Percentiles rank a stretch among this genome's conserved stretches.
Conservation (phyloP, 2,113 vertebrate species). For the Fregata magnificens region DNA sequence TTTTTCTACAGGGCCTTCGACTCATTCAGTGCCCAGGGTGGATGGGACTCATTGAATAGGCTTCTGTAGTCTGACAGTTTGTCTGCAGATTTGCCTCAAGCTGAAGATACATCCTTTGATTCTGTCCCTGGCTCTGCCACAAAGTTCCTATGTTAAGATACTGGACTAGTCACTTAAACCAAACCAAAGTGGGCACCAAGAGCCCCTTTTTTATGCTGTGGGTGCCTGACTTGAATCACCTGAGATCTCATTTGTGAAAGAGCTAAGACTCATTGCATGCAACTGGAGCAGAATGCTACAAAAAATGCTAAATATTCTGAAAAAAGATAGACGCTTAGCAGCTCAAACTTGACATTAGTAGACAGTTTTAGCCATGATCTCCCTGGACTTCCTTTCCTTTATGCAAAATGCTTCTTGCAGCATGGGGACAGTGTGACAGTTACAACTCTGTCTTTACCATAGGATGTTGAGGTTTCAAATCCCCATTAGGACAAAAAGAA, state of each 20-base stretch:
- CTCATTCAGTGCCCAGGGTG: conserved; percentile 15
- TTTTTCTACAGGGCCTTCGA: conserved; percentile 31
- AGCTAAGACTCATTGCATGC: background rate
- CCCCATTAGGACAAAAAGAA: background rate
- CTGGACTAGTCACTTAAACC: background rate
- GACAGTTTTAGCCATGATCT: background rate
- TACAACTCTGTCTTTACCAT: background rate
- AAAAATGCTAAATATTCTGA: background rate
- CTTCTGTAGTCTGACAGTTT: conserved; percentile 21
- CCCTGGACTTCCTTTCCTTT: background rate
- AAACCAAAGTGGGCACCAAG: background rate
- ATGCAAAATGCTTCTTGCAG: background rate
- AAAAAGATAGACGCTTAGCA: background rate
- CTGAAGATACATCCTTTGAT: conserved; percentile 20
- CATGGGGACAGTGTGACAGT: background rate
- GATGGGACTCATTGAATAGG: conserved; percentile 34
- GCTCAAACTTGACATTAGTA: background rate
- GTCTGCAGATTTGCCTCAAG: conserved; percentile 16
- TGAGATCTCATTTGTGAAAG: background rate
- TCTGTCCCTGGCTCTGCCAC: background rate
- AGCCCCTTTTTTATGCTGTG: background rate
- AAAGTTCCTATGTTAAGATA: background rate
- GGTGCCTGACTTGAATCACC: background rate
- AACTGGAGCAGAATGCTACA: background rate
- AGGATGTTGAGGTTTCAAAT: background rate